Evolutionary conservation across 2,113 vertebrate genomes (phyloP).

Genomic region (Turdus rufiventris): DNA sequence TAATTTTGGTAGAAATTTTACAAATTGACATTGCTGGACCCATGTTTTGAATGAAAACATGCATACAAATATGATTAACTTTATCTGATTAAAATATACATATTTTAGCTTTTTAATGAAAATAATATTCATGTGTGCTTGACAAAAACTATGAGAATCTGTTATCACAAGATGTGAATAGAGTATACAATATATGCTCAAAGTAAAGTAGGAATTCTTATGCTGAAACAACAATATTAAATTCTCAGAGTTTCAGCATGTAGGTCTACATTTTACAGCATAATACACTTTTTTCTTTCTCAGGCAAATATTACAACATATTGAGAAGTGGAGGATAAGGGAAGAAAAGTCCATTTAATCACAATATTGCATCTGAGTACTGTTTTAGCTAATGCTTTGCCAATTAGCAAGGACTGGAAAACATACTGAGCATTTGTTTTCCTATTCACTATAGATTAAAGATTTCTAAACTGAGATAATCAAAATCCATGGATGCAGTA

Average conservation of each 20-base stretch:
- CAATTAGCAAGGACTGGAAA: not conserved
- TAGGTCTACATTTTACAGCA: not conserved
- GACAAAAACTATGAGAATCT: not conserved
- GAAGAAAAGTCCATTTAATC: not conserved
- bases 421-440: not conserved
- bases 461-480: constrained; percentile 42
- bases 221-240: not conserved
- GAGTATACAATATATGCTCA: not conserved
- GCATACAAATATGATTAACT: not conserved
- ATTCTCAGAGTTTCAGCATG: not conserved
- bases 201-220: not conserved
- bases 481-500: constrained; percentile 19
- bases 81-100: not conserved
- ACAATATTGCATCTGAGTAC: not conserved
- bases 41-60: not conserved
- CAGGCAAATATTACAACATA: not conserved
- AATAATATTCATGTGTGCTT: not conserved
- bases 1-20: not conserved
- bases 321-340: not conserved
- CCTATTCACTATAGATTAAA: not conserved
- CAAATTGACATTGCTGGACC: not conserved
- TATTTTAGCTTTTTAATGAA: not conserved
- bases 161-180: not conserved
- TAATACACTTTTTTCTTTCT: not conserved
- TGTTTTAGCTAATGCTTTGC: not conserved